Base-by-base conservation (phyloP, 2,888 invertebrate genomes). In the Steromphala cineraria region DNA sequence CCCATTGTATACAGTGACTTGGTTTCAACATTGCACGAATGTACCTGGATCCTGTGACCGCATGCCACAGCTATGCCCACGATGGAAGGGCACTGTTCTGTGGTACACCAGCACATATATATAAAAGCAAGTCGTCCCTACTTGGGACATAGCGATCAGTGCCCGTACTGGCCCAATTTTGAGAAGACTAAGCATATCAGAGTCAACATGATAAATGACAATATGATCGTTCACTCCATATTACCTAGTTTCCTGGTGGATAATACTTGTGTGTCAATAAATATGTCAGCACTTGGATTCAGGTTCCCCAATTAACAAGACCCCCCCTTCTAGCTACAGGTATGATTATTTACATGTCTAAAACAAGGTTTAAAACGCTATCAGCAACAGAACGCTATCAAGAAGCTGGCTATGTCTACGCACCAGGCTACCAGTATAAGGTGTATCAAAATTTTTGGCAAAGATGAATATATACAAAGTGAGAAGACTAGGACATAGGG, bases 391-490 rank as follows among this genome's bases (percentile, higher is more conserved):
- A 71, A 36, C 31, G 24, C n/a, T 36, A 71, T 36, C 31, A 24
- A 62, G 62, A 62, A 28, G 62, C 36, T 36, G 36, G 71, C 71
- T 71, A 36, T 15, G 19, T 40, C 71, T 71, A 71, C 36, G 40
- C 40, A 71, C 71, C 71, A 71, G 71, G 40, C 71, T 71, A 31
- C 8, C 19, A 31, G 40, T 71, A 36, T 71, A 71, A 71, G 71
- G 71, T 71, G 71, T 71, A 71, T 71, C 71, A 71, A 71, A 71
- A 40, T 40, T 71, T 67, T 71, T 71, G 71, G 71, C 71, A 71
- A 71, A 71, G 71, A 71, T 71, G 71, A 71, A 36, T 71, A 71
- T 71, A 24, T 71, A 71, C 71, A 71, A 71, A 36, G 71, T 71
- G 71, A 15, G 71, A 71, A 71, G 71, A 71, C 71, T 71, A 71